Conservation (phyloP, 2,797 vertebrate genomes). For the Sebastes vulpes region DNA sequence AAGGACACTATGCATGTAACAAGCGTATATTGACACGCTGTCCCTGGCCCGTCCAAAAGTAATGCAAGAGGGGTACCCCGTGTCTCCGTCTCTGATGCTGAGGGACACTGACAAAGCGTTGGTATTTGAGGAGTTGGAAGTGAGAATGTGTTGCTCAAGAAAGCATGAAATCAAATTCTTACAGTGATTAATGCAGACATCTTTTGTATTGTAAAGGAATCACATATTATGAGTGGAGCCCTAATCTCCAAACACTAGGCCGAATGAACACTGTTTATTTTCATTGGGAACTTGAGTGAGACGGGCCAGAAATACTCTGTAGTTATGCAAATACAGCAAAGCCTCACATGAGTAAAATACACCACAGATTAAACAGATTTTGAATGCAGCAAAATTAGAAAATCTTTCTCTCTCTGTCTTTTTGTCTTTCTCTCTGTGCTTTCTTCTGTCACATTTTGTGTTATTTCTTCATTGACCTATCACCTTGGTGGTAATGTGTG, state of each 20-base stretch:
- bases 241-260: background rate
- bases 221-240: background rate
- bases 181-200: background rate
- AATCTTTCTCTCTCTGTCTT: background rate
- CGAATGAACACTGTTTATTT: background rate
- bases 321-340: slow-evolving; percentile 9
- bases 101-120: accelerated
- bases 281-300: background rate
- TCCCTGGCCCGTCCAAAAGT: too few relatives aligned
- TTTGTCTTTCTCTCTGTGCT: background rate
- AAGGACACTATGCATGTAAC: too few relatives aligned
- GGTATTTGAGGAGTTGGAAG: too few relatives aligned
- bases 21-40: too few relatives aligned
- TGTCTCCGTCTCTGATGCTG: accelerated
- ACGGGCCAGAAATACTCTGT: background rate
- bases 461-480: slow-evolving; percentile 7
- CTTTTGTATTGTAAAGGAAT: background rate
- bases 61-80: too few relatives aligned
- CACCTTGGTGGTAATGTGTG: slow-evolving; percentile 12
- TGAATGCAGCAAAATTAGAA: background rate
- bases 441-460: background rate
- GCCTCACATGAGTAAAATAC: background rate
- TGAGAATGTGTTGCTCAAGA: background rate
- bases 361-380: background rate
- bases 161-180: background rate